Evolutionary conservation across 2,797 vertebrate genomes (phyloP).

Genomic region (Euthynnus affinis): DNA sequence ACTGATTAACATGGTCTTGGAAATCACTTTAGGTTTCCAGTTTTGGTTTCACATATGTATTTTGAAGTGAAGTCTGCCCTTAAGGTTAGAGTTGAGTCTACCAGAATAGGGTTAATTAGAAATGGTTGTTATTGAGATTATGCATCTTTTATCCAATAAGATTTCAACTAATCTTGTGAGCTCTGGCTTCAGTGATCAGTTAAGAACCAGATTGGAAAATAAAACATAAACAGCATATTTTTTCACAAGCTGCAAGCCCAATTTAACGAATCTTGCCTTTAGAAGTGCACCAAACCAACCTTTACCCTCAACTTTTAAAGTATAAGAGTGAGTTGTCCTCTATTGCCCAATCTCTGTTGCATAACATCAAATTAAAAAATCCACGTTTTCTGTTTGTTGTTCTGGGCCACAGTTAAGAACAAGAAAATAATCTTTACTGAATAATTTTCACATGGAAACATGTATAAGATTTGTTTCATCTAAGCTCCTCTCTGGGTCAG

Average conservation of each 20-base stretch:
- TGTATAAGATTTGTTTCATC: conserved; percentile 20
- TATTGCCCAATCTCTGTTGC: not conserved
- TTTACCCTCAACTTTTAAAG: conserved; percentile 24
- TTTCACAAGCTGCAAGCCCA: conserved; percentile 7
- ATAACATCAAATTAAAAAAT: not conserved
- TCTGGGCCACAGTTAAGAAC: conserved; percentile 17
- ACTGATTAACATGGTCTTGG: not conserved
- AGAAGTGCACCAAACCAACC: not conserved
- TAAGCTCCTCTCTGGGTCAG: conserved; percentile 13
- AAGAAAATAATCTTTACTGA: conserved; percentile 8
- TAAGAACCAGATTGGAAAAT: conserved; percentile 12
- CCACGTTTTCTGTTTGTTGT: conserved; percentile 5
- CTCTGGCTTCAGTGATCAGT: not conserved
- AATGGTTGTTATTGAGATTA: not conserved
- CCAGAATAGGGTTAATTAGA: not conserved
- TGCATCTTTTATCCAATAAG: conserved; percentile 5
- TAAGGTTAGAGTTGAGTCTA: not conserved
- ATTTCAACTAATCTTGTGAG: conserved; percentile 15
- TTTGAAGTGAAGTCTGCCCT: not conserved
- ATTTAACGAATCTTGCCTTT: conserved; percentile 7
- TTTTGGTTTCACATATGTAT: not conserved
- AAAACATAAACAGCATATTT: conserved; percentile 1
- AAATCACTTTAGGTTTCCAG: no score
- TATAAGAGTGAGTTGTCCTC: conserved; percentile 12
- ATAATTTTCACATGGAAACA: conserved; percentile 12